Conservation (phyloP, 2,888 invertebrate genomes). For the Thymelicus sylvestris region DNA sequence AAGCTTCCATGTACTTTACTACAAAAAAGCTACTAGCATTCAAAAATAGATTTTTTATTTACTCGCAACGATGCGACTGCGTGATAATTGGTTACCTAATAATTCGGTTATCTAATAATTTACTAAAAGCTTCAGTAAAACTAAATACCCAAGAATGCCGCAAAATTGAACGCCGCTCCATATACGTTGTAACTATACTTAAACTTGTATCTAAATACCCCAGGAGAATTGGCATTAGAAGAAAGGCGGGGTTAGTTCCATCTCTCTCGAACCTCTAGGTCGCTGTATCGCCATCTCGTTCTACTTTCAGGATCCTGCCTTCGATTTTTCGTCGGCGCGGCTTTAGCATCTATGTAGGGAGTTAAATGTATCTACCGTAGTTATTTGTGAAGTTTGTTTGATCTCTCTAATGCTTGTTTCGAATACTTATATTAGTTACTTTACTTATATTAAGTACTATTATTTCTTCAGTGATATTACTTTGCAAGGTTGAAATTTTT, state of each 20-base stretch:
- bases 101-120: not conserved
- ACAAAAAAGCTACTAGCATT: no score
- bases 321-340: conserved; percentile 39
- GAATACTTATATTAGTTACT: no score
- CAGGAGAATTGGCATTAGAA: conserved; percentile 45
- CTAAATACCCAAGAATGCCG: not conserved
- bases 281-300: conserved; percentile 41
- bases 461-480: no score
- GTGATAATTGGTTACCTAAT: not conserved
- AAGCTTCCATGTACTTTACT: no score
- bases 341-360: conserved; percentile 3
- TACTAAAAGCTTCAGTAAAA: conserved; percentile 14
- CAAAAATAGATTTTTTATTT: no score
- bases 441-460: no score
- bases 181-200: conserved; percentile 37
- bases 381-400: not conserved
- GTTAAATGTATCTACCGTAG: not conserved
- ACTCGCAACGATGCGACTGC: no score
- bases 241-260: conserved; percentile 48
- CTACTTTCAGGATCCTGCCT: conserved; percentile 42
- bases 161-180: conserved; percentile 25
- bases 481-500: no score
- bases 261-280: conserved; percentile 43
- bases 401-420: no score
- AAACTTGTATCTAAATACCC: conserved; percentile 40